phyloP scores from a whole-genome alignment of 2,888 invertebrate genomes.

The Stenchaetothrips biformis region DNA sequence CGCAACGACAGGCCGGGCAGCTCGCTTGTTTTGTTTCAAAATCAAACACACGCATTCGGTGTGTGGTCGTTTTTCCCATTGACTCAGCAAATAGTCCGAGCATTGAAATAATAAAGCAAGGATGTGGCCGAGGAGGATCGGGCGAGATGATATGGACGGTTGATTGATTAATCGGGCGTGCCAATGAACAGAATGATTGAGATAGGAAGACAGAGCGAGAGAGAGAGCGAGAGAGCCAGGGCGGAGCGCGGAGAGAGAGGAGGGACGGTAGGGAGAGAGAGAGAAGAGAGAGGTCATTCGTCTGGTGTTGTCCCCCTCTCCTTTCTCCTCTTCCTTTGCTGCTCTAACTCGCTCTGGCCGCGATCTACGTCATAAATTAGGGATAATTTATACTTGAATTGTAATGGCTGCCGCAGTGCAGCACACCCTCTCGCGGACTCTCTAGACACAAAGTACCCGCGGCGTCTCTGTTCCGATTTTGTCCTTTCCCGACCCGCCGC shows the following conservation, averaged over 20 bases:
- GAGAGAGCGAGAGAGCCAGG: background rate
- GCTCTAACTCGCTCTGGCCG: constrained; percentile 1
- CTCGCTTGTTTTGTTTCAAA: background rate
- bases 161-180: constrained; percentile 24
- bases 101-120: constrained; percentile 7
- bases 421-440: background rate
- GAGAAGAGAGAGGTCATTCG: constrained; percentile 9
- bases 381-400: constrained; percentile 25
- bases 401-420: background rate
- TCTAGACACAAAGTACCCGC: no score
- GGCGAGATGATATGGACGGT: background rate
- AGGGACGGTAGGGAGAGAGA: background rate
- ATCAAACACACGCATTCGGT: background rate
- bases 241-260: background rate
- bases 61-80: constrained; percentile 18
- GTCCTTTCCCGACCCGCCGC: no score
- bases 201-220: background rate
- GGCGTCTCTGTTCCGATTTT: no score
- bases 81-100: constrained; percentile 24
- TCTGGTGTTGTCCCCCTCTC: background rate
- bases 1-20: background rate
- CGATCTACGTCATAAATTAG: constrained; percentile 22
- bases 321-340: background rate
- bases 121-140: background rate
- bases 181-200: constrained; percentile 25